phyloP scores from a whole-genome alignment of 2,113 vertebrate genomes.

The Bostrychus sinensis region DNA sequence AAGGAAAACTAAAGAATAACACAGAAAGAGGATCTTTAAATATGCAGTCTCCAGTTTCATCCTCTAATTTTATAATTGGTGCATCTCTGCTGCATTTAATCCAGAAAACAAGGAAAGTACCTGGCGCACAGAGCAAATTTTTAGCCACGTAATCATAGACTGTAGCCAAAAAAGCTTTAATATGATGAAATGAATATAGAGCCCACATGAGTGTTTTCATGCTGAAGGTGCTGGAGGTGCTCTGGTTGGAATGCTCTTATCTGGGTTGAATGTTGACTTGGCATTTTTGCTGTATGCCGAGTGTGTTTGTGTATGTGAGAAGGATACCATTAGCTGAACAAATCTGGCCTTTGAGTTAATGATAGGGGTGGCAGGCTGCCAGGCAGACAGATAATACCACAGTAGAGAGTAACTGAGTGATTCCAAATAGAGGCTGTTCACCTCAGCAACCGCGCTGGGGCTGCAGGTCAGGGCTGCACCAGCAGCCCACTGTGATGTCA shows the following conservation, averaged over 20 bases:
- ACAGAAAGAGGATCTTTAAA: conserved; percentile 41
- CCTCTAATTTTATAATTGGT: conserved; percentile 54
- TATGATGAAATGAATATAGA: conserved; percentile 33
- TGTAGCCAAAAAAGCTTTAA: conserved; percentile 32
- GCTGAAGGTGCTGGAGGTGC: conserved; percentile 34
- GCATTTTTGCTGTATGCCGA: conserved; percentile 35
- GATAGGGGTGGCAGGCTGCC: conserved; percentile 65
- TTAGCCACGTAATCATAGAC: conserved; percentile 29
- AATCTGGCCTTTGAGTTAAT: conserved; percentile 63
- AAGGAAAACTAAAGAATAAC: no score
- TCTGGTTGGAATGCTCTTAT: conserved; percentile 54
- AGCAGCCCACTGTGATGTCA: conserved; percentile 17
- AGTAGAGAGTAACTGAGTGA: conserved; percentile 55
- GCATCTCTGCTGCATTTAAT: conserved; percentile 39
- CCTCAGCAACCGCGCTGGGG: conserved; percentile 32
- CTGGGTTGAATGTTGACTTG: conserved; percentile 54
- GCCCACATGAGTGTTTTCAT: conserved; percentile 10
- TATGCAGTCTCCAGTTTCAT: conserved; percentile 14
- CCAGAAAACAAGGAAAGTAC: conserved; percentile 57
- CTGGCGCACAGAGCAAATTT: conserved; percentile 27
- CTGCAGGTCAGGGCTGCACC: conserved; percentile 16
- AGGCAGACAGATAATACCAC: conserved; percentile 69
- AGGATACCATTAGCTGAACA: conserved; percentile 62
- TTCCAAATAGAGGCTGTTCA: conserved; percentile 50
- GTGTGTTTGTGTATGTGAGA: conserved; percentile 28